These are phyloP conservation scores for human (Homo sapiens) DNA, from an alignment of 2,113 vertebrate genomes.

Conservation along the genomic window DNA sequence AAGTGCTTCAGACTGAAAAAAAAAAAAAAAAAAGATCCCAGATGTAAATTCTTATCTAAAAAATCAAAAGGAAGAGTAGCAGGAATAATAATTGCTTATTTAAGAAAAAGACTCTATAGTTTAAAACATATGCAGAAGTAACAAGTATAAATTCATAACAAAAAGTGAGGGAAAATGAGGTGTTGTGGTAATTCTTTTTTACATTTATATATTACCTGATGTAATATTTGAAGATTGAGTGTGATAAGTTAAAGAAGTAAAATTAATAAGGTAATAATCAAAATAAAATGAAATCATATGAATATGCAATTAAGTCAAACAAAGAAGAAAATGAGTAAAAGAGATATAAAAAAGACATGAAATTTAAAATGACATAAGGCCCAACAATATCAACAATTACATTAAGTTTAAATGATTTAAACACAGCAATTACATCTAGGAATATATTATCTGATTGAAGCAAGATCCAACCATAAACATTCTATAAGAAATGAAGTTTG, in stretches of 20 bases:
- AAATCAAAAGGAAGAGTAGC: neutral
- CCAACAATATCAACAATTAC: neutral
- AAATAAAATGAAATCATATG: neutral
- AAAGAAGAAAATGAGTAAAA: neutral
- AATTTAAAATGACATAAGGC: neutral
- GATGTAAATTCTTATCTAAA: neutral
- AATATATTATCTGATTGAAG: neutral
- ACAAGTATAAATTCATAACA: neutral
- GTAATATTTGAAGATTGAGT: neutral
- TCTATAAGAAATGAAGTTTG: neutral
- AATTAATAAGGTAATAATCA: neutral
- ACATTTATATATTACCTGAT: neutral
- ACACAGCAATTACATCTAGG: neutral
- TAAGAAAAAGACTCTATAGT: neutral
- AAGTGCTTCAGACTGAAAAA: neutral
- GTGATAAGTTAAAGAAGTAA: neutral
- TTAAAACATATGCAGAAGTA: neutral
- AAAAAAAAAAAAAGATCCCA: neutral
- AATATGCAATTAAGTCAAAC: neutral
- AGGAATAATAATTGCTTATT: neutral
- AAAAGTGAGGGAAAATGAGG: neutral
- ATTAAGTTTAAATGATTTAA: neutral
- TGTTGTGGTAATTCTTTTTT: neutral
- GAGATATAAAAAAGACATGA: neutral
- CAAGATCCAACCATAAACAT: neutral